Evolutionary conservation across 1,140 invertebrate species (phyloP).

Genomic region (Acromyrmex echinatior): DNA sequence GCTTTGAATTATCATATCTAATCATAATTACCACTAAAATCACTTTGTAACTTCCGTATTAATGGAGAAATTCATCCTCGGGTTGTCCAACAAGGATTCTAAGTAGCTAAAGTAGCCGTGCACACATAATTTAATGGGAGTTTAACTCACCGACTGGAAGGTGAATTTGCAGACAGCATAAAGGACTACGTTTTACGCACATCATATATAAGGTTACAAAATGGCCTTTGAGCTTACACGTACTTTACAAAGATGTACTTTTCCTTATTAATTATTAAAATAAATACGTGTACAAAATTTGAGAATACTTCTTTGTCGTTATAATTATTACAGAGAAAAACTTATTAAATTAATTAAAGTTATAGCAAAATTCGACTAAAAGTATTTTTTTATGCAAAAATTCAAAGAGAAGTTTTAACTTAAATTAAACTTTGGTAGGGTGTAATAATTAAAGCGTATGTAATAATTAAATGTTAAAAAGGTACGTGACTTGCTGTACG

Average conservation of each 20-base stretch:
- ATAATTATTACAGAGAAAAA: not conserved
- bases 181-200: slow-evolving; percentile 42
- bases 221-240: slow-evolving; percentile 6
- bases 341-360: slow-evolving; percentile 2
- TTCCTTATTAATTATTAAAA: slow-evolving; percentile 44
- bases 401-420: not conserved
- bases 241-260: slow-evolving; percentile 13
- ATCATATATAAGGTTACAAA: slow-evolving; percentile 7
- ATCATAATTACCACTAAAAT: slow-evolving; percentile 55
- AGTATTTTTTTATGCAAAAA: not conserved
- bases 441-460: not conserved
- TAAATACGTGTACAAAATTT: not conserved
- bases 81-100: slow-evolving; percentile 66
- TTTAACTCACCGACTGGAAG: slow-evolving; percentile 66
- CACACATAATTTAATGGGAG: slow-evolving; percentile 71
- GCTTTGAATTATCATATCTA: slow-evolving; percentile 37
- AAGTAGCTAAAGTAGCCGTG: slow-evolving; percentile 72
- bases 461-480: not conserved
- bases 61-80: slow-evolving; percentile 64
- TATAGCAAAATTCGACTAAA: not conserved
- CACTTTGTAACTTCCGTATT: slow-evolving; percentile 68
- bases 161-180: slow-evolving; percentile 63
- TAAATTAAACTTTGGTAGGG: not conserved
- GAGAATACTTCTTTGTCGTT: not conserved
- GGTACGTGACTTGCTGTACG: not conserved